Base-by-base conservation (phyloP, 1,140 invertebrate species). In the Nylanderia fulva region DNA sequence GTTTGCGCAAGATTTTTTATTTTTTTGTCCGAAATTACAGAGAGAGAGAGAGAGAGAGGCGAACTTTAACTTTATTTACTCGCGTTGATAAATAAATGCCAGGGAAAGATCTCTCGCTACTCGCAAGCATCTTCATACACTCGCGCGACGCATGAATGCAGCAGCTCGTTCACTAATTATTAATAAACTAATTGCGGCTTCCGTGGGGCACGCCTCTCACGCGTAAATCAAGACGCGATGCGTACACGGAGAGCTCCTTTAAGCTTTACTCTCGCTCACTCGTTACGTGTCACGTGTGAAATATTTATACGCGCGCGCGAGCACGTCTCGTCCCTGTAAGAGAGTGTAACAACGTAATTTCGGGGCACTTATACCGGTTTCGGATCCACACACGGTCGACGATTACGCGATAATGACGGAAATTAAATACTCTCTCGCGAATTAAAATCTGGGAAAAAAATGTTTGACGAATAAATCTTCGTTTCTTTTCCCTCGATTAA, bases 181-280 rank as follows among this genome's bases (percentile, higher is more conserved):
- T 94, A 94, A 94, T 94, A 94, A 94, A 94, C 93, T 93, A 94
- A 94, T 93, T 94, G 93, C 90, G 91, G 93, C 93, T 94, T 92
- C 93, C 91, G 93, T 92, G 80, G 83, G 91, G 71, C 91, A 93
- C 93, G 93, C 93, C 93, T 91, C 86, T 89, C 90, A 91, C 91
- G 86, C 92, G 93, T 94, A 94, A 94, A 94, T 94, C 93, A 94
- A 93, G 93, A 92, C 91, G 90, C 90, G 87, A 85, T 87, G 89
- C 27, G 64, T 54, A 69, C 36, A n/a, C n/a, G n/a, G n/a, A 9
- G 54, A 60, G 18, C 56, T n/a, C 52, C 86, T 85, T 88, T 80
- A 85, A 88, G 86, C 61, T 88, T 88, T 75, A 80, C 87, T 85
- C 87, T 88, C 86, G 86, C 87, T 88, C 86, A 86, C 88, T 89